Percentiles rank a stretch among this genome's conserved stretches.
Conservation (phyloP, 2,888 invertebrate genomes). For the Disparrhopalites patrizii region DNA sequence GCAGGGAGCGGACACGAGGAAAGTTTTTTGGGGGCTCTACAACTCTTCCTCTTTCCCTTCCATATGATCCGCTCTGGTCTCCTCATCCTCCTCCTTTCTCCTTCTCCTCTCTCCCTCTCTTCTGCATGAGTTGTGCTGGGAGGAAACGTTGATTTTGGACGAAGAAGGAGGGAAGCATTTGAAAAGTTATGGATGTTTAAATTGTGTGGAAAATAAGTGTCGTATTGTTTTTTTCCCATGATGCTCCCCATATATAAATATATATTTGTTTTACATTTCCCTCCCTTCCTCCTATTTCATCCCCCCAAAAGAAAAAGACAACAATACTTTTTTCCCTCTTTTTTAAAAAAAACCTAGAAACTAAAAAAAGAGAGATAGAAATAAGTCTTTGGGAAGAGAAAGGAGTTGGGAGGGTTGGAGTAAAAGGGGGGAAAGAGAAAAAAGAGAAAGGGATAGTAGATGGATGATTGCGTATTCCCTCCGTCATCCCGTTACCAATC, state of each 20-base stretch:
- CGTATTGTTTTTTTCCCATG: conserved; percentile 27
- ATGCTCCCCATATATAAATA: no score
- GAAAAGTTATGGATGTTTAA: conserved; percentile 20
- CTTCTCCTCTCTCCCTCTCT: background rate
- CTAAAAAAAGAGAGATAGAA: no score
- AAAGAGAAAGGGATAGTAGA: conserved; percentile 22
- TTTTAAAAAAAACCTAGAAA: no score
- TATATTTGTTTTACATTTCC: no score
- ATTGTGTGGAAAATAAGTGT: conserved; percentile 23
- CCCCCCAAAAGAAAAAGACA: no score
- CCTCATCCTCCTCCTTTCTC: background rate
- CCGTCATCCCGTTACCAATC: conserved; percentile 43
- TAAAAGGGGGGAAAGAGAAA: no score
- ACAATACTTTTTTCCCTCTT: no score
- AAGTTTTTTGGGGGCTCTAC: conserved; percentile 17
- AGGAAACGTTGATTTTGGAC: conserved; percentile 24
- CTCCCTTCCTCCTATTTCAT: no score
- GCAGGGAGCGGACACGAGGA: conserved; percentile 16
- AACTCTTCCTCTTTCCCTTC: conserved; percentile 1
- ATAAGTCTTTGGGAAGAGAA: no score
- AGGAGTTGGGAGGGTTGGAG: no score
- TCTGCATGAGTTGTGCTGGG: background rate
- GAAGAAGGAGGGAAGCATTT: conserved; percentile 4
- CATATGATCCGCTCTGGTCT: no score
- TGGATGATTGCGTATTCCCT: conserved; percentile 44